Conservation (phyloP, 2,797 vertebrate genomes). For the Platalea minor region DNA sequence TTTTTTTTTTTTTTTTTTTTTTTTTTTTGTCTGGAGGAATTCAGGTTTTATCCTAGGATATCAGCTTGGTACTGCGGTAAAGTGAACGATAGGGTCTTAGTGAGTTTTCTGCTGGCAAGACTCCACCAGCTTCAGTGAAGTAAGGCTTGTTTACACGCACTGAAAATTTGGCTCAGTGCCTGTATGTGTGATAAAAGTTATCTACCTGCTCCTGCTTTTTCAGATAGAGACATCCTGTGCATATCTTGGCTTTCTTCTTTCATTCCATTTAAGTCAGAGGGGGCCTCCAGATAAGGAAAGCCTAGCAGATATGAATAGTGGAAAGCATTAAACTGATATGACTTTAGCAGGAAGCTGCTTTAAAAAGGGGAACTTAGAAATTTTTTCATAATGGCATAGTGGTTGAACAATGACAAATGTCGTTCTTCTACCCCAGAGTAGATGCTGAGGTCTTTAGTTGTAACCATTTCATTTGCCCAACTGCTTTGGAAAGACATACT, state of each 20-base stretch:
- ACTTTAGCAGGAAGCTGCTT: neutral
- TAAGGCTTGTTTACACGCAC: neutral
- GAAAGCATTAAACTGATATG: neutral
- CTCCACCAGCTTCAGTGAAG: neutral
- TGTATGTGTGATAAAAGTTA: neutral
- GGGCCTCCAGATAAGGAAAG: neutral
- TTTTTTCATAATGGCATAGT: neutral
- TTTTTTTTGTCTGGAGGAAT: neutral
- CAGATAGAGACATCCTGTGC: slow-evolving; percentile 24
- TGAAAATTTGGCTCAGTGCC: neutral
- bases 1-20: neutral
- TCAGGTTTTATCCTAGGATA: neutral
- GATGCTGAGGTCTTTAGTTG: neutral
- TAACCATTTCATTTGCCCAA: neutral
- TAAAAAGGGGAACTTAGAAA: neutral
- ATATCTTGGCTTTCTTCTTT: slow-evolving; percentile 15
- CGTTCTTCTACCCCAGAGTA: neutral
- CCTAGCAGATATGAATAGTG: neutral
- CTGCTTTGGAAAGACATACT: neutral
- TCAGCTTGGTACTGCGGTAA: neutral
- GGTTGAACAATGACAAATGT: neutral
- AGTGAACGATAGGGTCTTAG: neutral
- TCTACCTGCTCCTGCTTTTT: slow-evolving; percentile 43
- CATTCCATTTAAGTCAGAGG: neutral
- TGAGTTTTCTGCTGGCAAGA: neutral